Percentiles rank a stretch among this genome's conserved stretches.
Evolutionary conservation across 2,888 invertebrate genomes (phyloP).

Genomic region (Lycophotia porphyrea): DNA sequence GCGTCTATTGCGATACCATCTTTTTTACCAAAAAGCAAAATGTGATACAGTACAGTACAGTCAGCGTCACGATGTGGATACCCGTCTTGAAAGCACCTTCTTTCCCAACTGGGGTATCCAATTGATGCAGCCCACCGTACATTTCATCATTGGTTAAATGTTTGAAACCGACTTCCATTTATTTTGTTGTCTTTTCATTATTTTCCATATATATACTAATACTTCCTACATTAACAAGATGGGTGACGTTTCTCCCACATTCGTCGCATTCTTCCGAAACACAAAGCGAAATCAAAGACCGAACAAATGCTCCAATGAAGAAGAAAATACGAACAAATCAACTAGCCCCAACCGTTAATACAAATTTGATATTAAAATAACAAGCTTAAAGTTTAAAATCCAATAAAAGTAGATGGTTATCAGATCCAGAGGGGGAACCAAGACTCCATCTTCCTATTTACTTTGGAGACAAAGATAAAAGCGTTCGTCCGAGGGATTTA

Average conservation of each 20-base stretch:
- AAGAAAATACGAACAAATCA: constrained; percentile 38
- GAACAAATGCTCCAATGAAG: constrained; percentile 35
- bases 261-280: constrained; percentile 14
- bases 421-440: constrained; percentile 54
- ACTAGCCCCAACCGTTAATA: constrained; percentile 16
- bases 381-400: constrained; percentile 65
- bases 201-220: too few species aligned
- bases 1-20: neutral
- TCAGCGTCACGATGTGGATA: too few species aligned
- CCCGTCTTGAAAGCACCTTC: too few species aligned
- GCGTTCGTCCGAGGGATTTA: constrained; percentile 75
- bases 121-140: too few species aligned
- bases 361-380: constrained; percentile 57
- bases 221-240: constrained; percentile 9
- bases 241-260: constrained; percentile 17
- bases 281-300: constrained; percentile 38
- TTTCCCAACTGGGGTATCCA: too few species aligned
- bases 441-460: constrained; percentile 73
- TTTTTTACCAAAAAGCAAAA: too few species aligned
- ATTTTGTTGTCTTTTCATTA: too few species aligned
- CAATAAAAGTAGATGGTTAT: constrained; percentile 58
- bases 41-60: too few species aligned
- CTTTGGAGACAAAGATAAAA: constrained; percentile 80
- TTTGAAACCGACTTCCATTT: too few species aligned
- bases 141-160: too few species aligned